phyloP scores from a whole-genome alignment of 35 echinoderm and acorn worm genomes.

The Apostichopus japonicus region DNA sequence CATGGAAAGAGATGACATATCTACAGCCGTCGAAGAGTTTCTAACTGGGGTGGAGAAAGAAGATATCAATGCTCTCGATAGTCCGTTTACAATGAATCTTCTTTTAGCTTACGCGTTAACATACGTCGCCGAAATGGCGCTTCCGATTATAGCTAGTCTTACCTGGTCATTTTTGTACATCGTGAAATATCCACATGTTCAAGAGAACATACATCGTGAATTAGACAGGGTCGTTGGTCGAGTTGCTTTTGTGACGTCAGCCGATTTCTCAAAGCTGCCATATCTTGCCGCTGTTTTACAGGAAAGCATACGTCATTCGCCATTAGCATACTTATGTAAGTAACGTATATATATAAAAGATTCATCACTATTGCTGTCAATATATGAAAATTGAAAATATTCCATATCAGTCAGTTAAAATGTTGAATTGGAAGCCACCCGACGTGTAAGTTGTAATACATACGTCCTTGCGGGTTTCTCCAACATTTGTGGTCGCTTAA shows the following conservation, averaged over 20 bases:
- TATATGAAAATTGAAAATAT: too few relatives aligned
- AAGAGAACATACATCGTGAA: slow-evolving; percentile 42
- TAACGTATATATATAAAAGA: not conserved
- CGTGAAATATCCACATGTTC: slow-evolving; percentile 63
- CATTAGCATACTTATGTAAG: slow-evolving; percentile 31
- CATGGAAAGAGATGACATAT: slow-evolving; percentile 58
- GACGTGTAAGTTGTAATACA: too few relatives aligned
- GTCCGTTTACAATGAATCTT: slow-evolving; percentile 50
- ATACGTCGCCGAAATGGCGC: slow-evolving; percentile 33
- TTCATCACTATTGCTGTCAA: too few relatives aligned
- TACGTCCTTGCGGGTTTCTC: too few relatives aligned
- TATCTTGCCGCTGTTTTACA: slow-evolving; percentile 32
- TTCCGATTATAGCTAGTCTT: not conserved
- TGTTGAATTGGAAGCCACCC: too few relatives aligned
- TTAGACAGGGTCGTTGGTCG: slow-evolving; percentile 42
- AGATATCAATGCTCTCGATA: slow-evolving; percentile 32
- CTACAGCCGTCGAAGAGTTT: slow-evolving; percentile 33
- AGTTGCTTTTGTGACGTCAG: not conserved
- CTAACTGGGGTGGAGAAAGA: slow-evolving; percentile 48
- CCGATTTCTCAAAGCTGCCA: slow-evolving; percentile 18
- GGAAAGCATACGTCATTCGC: slow-evolving; percentile 28
- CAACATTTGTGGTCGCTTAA: too few relatives aligned
- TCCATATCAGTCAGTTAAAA: too few relatives aligned
- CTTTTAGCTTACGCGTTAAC: slow-evolving; percentile 10
- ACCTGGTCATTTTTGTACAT: slow-evolving; percentile 30